Conservation (phyloP, 2,888 invertebrate genomes). For the Aleiodes alternator region DNA sequence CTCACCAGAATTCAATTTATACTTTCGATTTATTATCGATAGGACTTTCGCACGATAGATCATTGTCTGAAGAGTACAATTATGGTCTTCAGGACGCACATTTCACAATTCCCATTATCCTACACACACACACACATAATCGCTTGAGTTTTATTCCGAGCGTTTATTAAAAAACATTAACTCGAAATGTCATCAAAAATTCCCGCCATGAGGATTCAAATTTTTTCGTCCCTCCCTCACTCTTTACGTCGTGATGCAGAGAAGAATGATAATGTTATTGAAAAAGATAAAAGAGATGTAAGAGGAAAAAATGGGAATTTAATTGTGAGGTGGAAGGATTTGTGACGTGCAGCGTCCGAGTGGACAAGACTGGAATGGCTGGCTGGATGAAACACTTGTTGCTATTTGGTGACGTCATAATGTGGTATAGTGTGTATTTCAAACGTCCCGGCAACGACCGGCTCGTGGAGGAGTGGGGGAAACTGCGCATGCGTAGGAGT, state of each 20-base stretch:
- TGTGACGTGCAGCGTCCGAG: constrained; percentile 43
- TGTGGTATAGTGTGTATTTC: no score
- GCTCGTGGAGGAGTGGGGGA: background rate
- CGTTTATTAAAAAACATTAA: background rate
- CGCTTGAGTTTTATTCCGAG: no score
- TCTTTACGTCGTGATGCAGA: no score
- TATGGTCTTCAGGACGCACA: background rate
- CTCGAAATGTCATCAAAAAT: background rate
- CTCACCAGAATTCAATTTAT: background rate
- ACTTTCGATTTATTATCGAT: background rate
- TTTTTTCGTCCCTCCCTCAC: no score
- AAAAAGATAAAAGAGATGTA: no score
- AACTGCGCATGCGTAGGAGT: background rate
- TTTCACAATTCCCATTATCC: background rate
- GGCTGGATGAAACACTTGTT: constrained; percentile 53
- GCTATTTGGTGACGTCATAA: constrained; percentile 56
- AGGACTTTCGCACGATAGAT: constrained; percentile 9
- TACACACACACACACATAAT: background rate
- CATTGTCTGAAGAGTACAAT: background rate
- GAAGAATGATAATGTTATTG: no score
- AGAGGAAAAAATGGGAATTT: no score
- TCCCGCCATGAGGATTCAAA: no score
- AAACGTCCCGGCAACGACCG: no score
- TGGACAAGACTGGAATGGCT: constrained; percentile 55
- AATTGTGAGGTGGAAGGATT: no score